These are phyloP conservation scores for Agrochola litura DNA, from an alignment of 2,888 invertebrate species.

Conservation along the genomic window DNA sequence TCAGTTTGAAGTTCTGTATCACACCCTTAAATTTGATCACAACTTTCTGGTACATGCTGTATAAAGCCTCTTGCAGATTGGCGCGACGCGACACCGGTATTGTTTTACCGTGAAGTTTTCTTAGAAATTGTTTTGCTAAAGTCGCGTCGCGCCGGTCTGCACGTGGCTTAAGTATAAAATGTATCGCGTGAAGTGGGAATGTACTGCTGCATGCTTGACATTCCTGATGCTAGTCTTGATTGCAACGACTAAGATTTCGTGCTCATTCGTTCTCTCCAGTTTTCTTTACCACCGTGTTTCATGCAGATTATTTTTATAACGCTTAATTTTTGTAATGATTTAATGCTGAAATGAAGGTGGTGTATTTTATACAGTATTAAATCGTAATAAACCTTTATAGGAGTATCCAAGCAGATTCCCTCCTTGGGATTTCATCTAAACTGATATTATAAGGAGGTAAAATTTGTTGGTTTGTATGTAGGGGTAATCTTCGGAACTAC, in stretches of 20 bases:
- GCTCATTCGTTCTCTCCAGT: slow-evolving; percentile 32
- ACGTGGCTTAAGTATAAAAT: slow-evolving; percentile 11
- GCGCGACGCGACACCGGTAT: too few relatives aligned
- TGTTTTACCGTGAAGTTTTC: too few relatives aligned
- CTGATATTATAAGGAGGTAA: not conserved
- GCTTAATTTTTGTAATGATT: slow-evolving; percentile 12
- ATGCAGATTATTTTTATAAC: slow-evolving; percentile 23
- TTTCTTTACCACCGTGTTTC: slow-evolving; percentile 14
- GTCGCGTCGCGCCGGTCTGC: too few relatives aligned
- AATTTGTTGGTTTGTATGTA: not conserved
- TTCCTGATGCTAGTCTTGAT: slow-evolving; percentile 17
- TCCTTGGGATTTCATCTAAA: too few relatives aligned
- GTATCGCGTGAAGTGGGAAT: slow-evolving; percentile 23
- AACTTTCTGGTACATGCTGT: too few relatives aligned
- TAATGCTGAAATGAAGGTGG: not conserved
- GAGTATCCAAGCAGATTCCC: not conserved
- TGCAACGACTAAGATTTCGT: slow-evolving; percentile 21
- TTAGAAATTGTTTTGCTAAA: too few relatives aligned
- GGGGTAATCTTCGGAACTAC: not conserved
- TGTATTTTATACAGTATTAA: not conserved
- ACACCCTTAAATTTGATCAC: too few relatives aligned
- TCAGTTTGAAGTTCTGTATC: too few relatives aligned
- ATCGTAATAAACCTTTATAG: not conserved
- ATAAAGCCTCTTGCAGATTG: too few relatives aligned
- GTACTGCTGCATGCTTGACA: slow-evolving; percentile 23